Evolutionary conservation across 2,797 vertebrate species (phyloP).

Genomic region (Morus bassanus): DNA sequence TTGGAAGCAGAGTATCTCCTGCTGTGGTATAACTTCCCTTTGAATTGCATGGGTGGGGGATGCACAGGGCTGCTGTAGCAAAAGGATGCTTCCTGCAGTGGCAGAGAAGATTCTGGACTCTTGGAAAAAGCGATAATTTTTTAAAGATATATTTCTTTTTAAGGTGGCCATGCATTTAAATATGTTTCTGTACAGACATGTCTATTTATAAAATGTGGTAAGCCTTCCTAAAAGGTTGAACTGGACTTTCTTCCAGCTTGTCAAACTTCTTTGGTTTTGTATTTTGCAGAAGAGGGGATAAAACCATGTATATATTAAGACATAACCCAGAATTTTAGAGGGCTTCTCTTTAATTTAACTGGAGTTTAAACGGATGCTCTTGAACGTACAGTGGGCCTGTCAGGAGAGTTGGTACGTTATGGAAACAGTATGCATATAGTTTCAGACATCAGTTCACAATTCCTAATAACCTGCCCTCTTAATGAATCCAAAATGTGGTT

Average conservation of each 20-base stretch:
- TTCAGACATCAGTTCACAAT: not conserved
- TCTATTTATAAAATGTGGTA: constrained; percentile 6
- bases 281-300: not conserved
- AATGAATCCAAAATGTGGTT: not conserved
- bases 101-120: not conserved
- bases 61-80: not conserved
- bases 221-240: not conserved
- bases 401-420: not conserved
- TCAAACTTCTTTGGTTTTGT: not conserved
- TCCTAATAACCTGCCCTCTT: not conserved
- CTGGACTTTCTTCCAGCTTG: not conserved
- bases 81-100: not conserved
- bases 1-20: not conserved
- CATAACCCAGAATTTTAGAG: not conserved
- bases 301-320: not conserved
- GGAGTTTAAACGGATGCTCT: not conserved
- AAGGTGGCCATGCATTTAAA: not conserved
- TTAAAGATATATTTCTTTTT: not conserved
- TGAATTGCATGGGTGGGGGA: not conserved
- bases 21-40: not conserved
- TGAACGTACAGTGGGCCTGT: not conserved
- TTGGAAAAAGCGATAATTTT: not conserved
- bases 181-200: not conserved
- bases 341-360: not conserved
- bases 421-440: not conserved